Evolutionary conservation across 2,113 vertebrate species (phyloP).

Genomic region (Callipepla californica): DNA sequence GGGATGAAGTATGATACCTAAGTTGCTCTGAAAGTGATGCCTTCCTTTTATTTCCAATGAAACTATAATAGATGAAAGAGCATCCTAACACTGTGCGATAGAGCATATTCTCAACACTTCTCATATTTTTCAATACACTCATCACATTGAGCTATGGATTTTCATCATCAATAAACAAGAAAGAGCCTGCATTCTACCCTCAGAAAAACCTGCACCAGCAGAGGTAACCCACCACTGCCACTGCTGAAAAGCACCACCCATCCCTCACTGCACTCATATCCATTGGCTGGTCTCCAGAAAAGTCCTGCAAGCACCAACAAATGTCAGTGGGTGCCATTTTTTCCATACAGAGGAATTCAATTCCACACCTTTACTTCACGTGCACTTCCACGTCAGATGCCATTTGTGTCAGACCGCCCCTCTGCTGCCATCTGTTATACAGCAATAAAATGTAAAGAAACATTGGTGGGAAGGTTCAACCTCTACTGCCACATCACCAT

Average conservation of each 20-base stretch:
- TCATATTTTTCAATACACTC: not conserved
- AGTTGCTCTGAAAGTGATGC: not conserved
- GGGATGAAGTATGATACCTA: not conserved
- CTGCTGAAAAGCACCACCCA: too few relatives aligned
- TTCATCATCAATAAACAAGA: too few relatives aligned
- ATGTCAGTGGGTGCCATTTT: too few relatives aligned
- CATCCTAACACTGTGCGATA: too few relatives aligned
- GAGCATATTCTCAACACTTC: not conserved
- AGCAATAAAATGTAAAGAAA: not conserved
- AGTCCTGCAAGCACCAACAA: not conserved
- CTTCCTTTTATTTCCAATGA: not conserved
- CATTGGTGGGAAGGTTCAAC: not conserved
- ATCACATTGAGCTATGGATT: not conserved
- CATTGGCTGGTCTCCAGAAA: not conserved
- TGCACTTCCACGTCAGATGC: not conserved
- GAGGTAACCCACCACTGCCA: too few relatives aligned
- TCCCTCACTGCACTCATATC: not conserved
- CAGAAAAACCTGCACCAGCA: too few relatives aligned
- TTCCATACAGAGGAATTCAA: not conserved
- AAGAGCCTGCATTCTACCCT: too few relatives aligned
- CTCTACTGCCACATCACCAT: not conserved
- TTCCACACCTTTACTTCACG: not conserved
- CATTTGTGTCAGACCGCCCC: not conserved
- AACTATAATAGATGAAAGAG: not conserved
- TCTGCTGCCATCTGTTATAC: not conserved